A percentile compares a stretch with the other conserved stretches of the same genome.
These are phyloP conservation scores for Colinus virginianus DNA, from an alignment of 2,113 vertebrate species.

Conservation along the genomic window DNA sequence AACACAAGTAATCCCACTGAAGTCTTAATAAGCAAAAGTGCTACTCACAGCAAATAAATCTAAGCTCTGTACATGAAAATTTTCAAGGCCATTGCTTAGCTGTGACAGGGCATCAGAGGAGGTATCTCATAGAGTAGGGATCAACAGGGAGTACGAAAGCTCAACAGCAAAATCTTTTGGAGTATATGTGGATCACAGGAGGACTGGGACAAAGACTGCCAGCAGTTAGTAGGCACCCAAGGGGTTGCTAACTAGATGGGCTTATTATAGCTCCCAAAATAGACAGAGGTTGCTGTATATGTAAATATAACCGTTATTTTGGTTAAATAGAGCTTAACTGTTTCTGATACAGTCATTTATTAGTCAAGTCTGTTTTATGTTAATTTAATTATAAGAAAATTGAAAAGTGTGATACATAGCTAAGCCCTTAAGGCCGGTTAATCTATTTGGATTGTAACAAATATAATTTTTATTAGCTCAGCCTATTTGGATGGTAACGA, in stretches of 20 bases:
- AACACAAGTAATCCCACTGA: not conserved
- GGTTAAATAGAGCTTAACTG: slow-evolving; percentile 80
- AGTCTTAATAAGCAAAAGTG: not conserved
- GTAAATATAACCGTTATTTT: slow-evolving; percentile 76
- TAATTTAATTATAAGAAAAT: slow-evolving; percentile 87
- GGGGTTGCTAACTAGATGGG: not conserved
- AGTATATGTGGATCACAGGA: not conserved
- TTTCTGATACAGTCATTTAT: slow-evolving; percentile 81
- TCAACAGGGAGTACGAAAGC: not conserved
- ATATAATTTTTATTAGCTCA: slow-evolving; percentile 87
- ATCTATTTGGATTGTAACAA: slow-evolving; percentile 87
- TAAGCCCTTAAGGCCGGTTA: slow-evolving; percentile 84
- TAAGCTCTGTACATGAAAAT: not conserved
- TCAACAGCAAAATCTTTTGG: not conserved
- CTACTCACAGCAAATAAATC: not conserved
- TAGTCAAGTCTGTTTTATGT: slow-evolving; percentile 82
- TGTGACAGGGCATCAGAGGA: not conserved
- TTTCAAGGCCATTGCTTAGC: not conserved
- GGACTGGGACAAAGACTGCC: not conserved
- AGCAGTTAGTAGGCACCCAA: not conserved
- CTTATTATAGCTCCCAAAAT: not conserved
- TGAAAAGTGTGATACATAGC: slow-evolving; percentile 82
- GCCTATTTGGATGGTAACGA: slow-evolving; percentile 82
- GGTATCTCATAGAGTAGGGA: not conserved
- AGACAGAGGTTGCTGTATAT: slow-evolving; percentile 25